Percentiles rank a stretch among this genome's conserved stretches.
These are phyloP conservation scores for Caenorhabditis briggsae DNA, from an alignment of 1,140 invertebrate genomes.

Conservation along the genomic window DNA sequence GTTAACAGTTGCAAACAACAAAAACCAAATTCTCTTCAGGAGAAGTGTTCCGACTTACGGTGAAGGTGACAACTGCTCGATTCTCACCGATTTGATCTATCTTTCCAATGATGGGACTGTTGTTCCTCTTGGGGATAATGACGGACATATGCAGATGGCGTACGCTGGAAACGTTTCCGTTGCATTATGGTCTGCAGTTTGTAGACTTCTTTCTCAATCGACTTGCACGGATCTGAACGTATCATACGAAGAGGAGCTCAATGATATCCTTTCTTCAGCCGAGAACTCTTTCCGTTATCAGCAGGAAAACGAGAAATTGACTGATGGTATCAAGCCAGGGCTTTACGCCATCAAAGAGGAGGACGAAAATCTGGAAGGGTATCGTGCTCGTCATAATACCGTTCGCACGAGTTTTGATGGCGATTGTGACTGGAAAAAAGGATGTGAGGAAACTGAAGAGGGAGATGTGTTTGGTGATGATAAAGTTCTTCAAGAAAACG, in stretches of 20 bases:
- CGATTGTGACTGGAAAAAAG: slow-evolving; percentile 16
- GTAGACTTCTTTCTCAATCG: background rate
- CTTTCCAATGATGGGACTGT: slow-evolving; percentile 8
- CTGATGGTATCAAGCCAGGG: background rate
- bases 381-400: slow-evolving; percentile 41
- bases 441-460: background rate
- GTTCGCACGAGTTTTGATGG: slow-evolving; percentile 12
- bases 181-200: slow-evolving; percentile 21
- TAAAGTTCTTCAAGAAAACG: background rate
- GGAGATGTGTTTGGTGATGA: background rate
- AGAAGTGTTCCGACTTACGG: slow-evolving; percentile 33
- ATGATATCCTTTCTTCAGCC: slow-evolving; percentile 10
- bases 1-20: background rate
- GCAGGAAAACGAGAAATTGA: background rate
- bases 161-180: slow-evolving; percentile 12
- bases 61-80: slow-evolving; percentile 30
- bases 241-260: slow-evolving; percentile 4
- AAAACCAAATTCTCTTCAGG: background rate
- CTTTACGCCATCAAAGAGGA: slow-evolving; percentile 18
- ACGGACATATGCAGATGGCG: slow-evolving; percentile 39
- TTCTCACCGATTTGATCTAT: slow-evolving; percentile 50
- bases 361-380: slow-evolving; percentile 30
- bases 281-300: slow-evolving; percentile 4
- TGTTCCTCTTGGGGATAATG: background rate
- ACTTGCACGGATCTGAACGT: slow-evolving; percentile 10